Base-by-base conservation (phyloP, 2,888 invertebrate genomes). In the Pammene fasciana region DNA sequence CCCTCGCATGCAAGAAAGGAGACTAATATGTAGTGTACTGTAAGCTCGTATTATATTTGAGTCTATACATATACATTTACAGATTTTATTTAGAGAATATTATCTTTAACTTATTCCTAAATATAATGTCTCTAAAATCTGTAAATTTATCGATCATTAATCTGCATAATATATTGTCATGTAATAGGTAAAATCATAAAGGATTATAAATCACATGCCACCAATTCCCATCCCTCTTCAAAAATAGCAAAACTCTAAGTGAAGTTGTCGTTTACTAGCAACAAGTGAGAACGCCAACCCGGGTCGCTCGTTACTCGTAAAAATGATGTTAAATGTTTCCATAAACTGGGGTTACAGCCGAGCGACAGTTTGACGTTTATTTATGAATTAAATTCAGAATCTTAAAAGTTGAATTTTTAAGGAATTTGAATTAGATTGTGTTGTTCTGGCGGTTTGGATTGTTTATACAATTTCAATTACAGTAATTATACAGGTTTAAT, bases 361-460 rank as follows among this genome's bases (percentile, higher is more conserved):
- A 45, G 59, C 57, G 34, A 36, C 43, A 50, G 43, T 64, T 57
- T 46, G 45, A 55, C 54, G 54, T 45, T 67, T 67, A 61, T 60
- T 67, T 67, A 67, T 64, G 59, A 59, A 57, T 52, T 45, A 59
- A 60, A 54, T 38, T 61, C 34, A 13, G 41, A 10, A 1, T n/a
- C 26, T 68, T 56, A 34, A 50, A 52, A 50, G n/a, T 57, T 68
- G 10, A 34, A 36, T 55, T 67, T 46, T 55, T 38, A 8, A 13
- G 0, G 18, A 50, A 50, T 26, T 18, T 13, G 62, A 18, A 38
- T 36, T 50, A 52, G 26, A 62, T 52, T 52, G 62, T 62, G 41
- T 52, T 41, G 41, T 61, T 60, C 9, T 14, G 14, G 16, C 41
- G 34, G 46, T 48, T 50, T 50, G 16, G 48, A 13, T 16, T 48